A percentile compares a stretch with the other conserved stretches of the same genome.
Evolutionary conservation across 37 sponge, comb jelly and placozoan genomes (phyloP).

Genomic region (Spongia lamella): DNA sequence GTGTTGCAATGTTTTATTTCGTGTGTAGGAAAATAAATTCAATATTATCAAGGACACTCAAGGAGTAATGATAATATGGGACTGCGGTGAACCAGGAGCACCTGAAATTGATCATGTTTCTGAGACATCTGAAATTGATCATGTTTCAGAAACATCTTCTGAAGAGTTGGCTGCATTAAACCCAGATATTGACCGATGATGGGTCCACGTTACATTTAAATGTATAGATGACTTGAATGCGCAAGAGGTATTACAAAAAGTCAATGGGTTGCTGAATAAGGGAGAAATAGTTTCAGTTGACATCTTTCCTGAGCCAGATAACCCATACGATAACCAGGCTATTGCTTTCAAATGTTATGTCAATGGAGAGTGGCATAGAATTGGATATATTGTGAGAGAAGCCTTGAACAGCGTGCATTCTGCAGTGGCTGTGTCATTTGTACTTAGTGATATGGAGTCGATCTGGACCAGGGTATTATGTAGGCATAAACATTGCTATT

Average conservation of each 20-base stretch:
- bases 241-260: slow-evolving; percentile 5
- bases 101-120: too few relatives aligned
- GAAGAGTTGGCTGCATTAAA: too few relatives aligned
- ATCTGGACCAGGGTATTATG: slow-evolving; percentile 46
- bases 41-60: too few relatives aligned
- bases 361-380: slow-evolving; percentile 40
- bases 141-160: too few relatives aligned
- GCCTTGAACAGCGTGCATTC: slow-evolving; percentile 15
- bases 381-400: slow-evolving; percentile 45
- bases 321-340: too few relatives aligned
- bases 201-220: slow-evolving; percentile 17
- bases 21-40: too few relatives aligned
- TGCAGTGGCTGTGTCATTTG: slow-evolving; percentile 11
- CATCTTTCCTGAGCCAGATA: slow-evolving; percentile 25
- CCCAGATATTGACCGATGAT: too few relatives aligned
- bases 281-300: slow-evolving; percentile 10
- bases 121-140: too few relatives aligned
- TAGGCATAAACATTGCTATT: slow-evolving; percentile 17
- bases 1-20: too few relatives aligned
- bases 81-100: too few relatives aligned
- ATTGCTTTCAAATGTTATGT: slow-evolving; percentile 28
- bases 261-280: background rate
- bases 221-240: slow-evolving; percentile 1
- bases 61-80: too few relatives aligned
- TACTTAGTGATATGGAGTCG: too few relatives aligned